Conservation (phyloP, 2,113 vertebrate genomes). For the Trichomycterus rosablanca region DNA sequence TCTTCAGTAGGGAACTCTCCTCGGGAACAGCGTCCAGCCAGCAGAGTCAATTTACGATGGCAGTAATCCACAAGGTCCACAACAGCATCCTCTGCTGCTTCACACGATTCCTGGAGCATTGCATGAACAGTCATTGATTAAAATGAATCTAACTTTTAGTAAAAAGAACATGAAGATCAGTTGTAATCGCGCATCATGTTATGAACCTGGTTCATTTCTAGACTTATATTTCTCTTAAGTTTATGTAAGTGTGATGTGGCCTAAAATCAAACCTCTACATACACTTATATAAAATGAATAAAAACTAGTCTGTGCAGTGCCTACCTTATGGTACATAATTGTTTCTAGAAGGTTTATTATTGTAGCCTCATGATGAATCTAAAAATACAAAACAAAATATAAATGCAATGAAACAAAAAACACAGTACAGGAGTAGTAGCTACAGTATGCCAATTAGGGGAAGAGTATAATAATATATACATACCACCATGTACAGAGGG, state of each 20-base stretch:
- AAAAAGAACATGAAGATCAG: no score
- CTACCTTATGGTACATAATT: slow-evolving; percentile 85
- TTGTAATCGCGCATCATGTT: no score
- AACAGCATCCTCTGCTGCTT: slow-evolving; percentile 78
- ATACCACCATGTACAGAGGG: slow-evolving; percentile 90
- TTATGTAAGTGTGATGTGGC: neutral
- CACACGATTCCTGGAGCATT: slow-evolving; percentile 80
- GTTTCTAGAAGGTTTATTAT: slow-evolving; percentile 93
- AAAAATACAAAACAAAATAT: slow-evolving; percentile 4
- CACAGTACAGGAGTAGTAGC: no score
- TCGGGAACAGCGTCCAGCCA: slow-evolving; percentile 60
- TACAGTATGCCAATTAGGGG: neutral
- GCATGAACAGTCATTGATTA: no score
- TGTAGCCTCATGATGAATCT: slow-evolving; percentile 91
- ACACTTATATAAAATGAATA: neutral
- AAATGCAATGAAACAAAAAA: neutral
- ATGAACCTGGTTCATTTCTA: neutral
- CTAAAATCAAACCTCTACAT: neutral
- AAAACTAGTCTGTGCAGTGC: neutral
- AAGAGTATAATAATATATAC: slow-evolving; percentile 47
- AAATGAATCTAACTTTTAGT: no score
- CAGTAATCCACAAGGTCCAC: slow-evolving; percentile 93
- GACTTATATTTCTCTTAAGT: neutral
- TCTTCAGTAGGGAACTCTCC: slow-evolving; percentile 9
- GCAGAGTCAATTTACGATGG: slow-evolving; percentile 83